Conservation (phyloP, 1,140 invertebrate genomes). For the Conus betulinus region DNA sequence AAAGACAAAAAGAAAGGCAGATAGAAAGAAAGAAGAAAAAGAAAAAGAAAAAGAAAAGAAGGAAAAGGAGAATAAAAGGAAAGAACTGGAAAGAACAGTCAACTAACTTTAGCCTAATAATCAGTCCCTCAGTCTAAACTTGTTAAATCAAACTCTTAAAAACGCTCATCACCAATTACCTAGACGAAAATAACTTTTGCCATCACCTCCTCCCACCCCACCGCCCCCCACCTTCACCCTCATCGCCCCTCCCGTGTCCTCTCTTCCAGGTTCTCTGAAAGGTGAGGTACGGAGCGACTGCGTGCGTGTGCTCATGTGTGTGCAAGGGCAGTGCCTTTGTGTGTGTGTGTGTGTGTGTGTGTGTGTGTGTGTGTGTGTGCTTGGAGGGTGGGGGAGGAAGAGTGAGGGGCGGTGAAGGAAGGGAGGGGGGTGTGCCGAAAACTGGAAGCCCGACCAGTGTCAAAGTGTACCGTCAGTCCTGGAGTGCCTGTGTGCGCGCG, state of each 20-base stretch:
- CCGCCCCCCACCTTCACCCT: neutral
- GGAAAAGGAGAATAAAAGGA: neutral
- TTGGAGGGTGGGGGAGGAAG: no score
- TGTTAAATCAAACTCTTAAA: no score
- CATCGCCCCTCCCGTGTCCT: neutral
- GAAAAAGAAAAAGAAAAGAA: neutral
- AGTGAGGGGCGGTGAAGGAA: neutral
- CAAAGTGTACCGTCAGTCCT: no score
- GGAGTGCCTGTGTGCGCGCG: no score
- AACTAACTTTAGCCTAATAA: no score
- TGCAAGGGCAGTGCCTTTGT: neutral
- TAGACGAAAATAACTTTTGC: neutral
- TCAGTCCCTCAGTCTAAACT: no score
- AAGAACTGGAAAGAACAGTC: neutral
- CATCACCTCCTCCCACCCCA: neutral
- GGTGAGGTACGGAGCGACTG: neutral
- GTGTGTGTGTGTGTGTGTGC: neutral
- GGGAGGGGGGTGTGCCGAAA: no score
- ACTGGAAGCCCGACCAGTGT: neutral
- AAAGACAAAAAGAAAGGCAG: no score
- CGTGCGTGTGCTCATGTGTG: neutral
- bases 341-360: neutral
- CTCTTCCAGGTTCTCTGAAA: neutral
- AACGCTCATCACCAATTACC: no score
- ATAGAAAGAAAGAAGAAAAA: neutral